A percentile compares a stretch with the other conserved stretches of the same genome.
Conservation (phyloP, 2,113 vertebrate genomes). For the Ailuropoda melanoleuca region DNA sequence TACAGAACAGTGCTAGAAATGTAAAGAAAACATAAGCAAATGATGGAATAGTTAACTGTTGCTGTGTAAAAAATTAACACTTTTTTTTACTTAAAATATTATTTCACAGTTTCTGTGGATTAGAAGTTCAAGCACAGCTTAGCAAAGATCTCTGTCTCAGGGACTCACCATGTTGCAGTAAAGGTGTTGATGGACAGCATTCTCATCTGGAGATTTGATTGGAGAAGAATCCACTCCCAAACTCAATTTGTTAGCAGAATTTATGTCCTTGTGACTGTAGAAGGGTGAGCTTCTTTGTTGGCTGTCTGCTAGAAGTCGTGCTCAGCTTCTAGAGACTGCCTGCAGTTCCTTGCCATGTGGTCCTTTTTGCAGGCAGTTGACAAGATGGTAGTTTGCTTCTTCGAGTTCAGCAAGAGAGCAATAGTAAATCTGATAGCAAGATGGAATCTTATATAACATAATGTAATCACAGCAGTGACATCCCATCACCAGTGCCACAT, state of each 20-base stretch:
- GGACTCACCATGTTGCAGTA: background rate
- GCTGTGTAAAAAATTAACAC: background rate
- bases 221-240: background rate
- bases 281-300: background rate
- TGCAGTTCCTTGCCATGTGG: background rate
- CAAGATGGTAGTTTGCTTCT: background rate
- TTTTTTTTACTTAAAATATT: background rate
- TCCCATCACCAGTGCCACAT: background rate
- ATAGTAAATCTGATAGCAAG: background rate
- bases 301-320: background rate
- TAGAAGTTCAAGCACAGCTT: background rate
- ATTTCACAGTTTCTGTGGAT: background rate
- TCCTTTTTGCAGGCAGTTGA: background rate
- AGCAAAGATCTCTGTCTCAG: background rate
- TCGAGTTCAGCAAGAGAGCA: background rate
- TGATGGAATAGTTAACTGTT: background rate
- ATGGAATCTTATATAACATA: background rate
- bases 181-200: background rate
- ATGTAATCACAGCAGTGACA: background rate
- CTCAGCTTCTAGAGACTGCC: no score
- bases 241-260: background rate
- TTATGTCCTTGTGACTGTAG: background rate
- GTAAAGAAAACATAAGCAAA: background rate
- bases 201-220: background rate
- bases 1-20: background rate